Percentiles rank a stretch among this genome's conserved stretches.
These are phyloP conservation scores for Gavialis gangeticus DNA, from an alignment of 2,113 vertebrate species.

Conservation along the genomic window DNA sequence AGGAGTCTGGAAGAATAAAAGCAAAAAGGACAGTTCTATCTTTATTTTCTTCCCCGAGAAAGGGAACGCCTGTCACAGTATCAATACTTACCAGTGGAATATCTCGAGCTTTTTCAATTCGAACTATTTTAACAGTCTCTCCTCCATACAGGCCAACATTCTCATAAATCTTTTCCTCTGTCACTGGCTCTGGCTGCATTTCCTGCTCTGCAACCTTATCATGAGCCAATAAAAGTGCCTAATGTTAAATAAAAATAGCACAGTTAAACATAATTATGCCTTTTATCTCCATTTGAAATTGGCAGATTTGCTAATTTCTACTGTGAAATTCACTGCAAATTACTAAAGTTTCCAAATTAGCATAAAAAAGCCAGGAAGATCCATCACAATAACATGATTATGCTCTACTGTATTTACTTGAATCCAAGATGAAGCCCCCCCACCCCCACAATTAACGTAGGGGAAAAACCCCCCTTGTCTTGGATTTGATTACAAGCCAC, in stretches of 20 bases:
- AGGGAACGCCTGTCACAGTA: background rate
- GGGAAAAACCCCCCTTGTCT: too few species aligned
- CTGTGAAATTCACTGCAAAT: background rate
- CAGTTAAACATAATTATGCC: conserved; percentile 30
- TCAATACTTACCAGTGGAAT: conserved; percentile 90
- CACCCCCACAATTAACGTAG: too few species aligned
- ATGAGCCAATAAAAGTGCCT: conserved; percentile 94
- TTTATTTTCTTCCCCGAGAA: background rate
- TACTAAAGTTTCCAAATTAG: background rate
- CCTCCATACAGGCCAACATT: conserved; percentile 86
- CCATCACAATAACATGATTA: background rate
- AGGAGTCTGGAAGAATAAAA: background rate
- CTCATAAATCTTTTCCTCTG: conserved; percentile 84
- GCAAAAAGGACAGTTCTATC: background rate
- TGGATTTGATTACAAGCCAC: too few species aligned
- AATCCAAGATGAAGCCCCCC: too few species aligned
- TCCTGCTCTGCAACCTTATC: conserved; percentile 93
- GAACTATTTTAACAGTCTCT: conserved; percentile 94
- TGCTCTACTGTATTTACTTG: background rate
- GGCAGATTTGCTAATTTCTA: background rate
- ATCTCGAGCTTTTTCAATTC: conserved; percentile 92
- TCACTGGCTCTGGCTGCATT: conserved; percentile 86
- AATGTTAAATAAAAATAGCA: conserved; percentile 54
- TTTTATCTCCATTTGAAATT: background rate
- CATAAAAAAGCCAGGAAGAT: background rate